These are phyloP conservation scores for Protonemura montana DNA, from an alignment of 2,888 invertebrate genomes.

Conservation along the genomic window DNA sequence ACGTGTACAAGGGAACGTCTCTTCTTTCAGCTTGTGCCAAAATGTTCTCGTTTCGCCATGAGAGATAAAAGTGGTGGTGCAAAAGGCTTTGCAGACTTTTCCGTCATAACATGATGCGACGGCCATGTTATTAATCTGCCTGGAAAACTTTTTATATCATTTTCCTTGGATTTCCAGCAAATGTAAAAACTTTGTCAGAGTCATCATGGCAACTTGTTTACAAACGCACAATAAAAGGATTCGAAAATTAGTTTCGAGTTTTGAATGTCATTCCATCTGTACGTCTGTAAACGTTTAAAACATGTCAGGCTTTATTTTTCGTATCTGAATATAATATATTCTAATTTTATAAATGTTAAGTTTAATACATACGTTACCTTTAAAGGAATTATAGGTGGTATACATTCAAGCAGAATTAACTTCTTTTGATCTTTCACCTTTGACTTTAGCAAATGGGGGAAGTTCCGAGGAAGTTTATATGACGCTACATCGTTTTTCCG, in stretches of 20 bases:
- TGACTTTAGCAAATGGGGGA: background rate
- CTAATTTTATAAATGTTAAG: too few relatives aligned
- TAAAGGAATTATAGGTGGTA: too few relatives aligned
- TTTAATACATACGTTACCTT: too few relatives aligned
- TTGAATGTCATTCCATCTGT: background rate
- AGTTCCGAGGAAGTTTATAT: background rate
- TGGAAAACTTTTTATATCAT: background rate
- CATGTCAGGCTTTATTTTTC: too few relatives aligned
- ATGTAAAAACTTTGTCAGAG: background rate
- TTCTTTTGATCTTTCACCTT: background rate
- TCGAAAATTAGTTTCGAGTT: background rate
- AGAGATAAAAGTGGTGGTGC: background rate
- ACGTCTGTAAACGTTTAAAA: too few relatives aligned
- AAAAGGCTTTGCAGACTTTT: background rate
- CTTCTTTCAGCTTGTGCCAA: background rate
- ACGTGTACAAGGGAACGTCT: background rate
- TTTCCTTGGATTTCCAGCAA: slow-evolving; percentile 7
- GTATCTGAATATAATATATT: too few relatives aligned
- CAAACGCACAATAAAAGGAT: background rate
- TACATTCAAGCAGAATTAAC: background rate
- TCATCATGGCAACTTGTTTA: background rate
- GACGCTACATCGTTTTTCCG: background rate
- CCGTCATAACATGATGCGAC: background rate
- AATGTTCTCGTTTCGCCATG: background rate
- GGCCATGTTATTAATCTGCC: slow-evolving; percentile 7